These are phyloP conservation scores for Crocodylus rhombifer DNA, from an alignment of 2,797 vertebrate species.

Conservation along the genomic window DNA sequence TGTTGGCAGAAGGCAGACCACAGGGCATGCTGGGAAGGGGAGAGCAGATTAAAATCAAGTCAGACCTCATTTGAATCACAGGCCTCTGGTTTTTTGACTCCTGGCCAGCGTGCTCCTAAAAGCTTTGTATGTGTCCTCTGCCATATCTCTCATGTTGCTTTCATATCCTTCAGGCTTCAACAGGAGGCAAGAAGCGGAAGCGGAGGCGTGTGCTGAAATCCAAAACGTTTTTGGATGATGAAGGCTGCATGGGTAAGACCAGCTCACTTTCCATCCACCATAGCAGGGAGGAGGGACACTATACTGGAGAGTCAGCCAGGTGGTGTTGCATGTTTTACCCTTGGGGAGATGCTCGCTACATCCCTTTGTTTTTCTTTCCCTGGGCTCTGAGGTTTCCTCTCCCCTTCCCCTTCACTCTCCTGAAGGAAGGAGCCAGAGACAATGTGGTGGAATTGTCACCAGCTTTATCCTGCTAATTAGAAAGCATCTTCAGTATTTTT, in stretches of 20 bases:
- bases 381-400: not conserved
- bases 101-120: not conserved
- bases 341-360: not conserved
- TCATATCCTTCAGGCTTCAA: conserved; percentile 47
- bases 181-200: conserved; percentile 85
- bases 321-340: not conserved
- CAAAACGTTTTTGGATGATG: conserved; percentile 86
- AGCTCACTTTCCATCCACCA: not conserved
- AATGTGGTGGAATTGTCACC: not conserved
- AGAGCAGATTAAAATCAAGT: not conserved
- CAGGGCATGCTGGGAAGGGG: not conserved
- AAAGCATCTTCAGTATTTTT: not conserved
- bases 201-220: conserved; percentile 91
- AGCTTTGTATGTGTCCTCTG: accelerated
- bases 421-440: not conserved
- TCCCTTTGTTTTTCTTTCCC: not conserved
- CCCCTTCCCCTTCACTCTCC: not conserved
- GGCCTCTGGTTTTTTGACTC: not conserved
- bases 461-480: not conserved
- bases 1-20: not conserved
- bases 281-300: not conserved
- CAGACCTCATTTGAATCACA: not conserved
- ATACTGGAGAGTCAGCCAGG: accelerated
- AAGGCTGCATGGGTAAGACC: conserved; percentile 92
- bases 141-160: not conserved